Evolutionary conservation across 1,140 invertebrate genomes (phyloP), one percentile per base, ranked within the genome.

Genomic region (Orchestia grillus): DNA sequence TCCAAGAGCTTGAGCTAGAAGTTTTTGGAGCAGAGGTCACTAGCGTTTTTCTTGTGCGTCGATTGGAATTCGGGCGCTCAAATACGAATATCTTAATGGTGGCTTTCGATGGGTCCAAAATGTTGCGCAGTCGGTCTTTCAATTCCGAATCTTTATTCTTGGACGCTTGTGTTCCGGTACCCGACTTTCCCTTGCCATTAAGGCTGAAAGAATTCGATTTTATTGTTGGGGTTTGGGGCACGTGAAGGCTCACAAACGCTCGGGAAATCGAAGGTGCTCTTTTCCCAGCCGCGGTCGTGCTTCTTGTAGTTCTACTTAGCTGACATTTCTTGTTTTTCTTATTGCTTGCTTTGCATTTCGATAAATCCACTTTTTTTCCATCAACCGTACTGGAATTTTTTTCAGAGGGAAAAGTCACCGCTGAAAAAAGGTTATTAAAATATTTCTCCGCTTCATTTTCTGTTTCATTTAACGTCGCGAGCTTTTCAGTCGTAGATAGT

Each of bases 71-170:
- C 40, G 92, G 92, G 36, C 92, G 92, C 43, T 94, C 92, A 40
- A 94, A 94, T 47, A 94, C 44, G 44, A 94, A 94, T 44, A 94
- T 94, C 44, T 94, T 94, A n/a, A 94, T 94, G 43, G 92, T 94
- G 44, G 92, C 92, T 94, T 94, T 94, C 41, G 92, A 94, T 8
- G 92, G 92, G 41, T 94, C 92, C 44, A 94, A 94, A 4, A 94
- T 94, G 44, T 45, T 47, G 43, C 23, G 43, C 43, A 94, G 92
- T 45, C 44, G 43, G 44, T 94, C 44, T 47, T 47, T 42, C 44
- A 6, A 94, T 90, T 90, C 88, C 40, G 43, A 42, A 44, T 94
- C 44, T 44, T 44, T 45, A 45, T 45, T 94, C 92, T 94, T 94
- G 92, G n/a, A 90, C n/a, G 43, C 4, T 40, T 94, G 92, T 28